Evolutionary conservation across 1,140 invertebrate genomes (phyloP).

Genomic region (Polypedilum vanderplanki): DNA sequence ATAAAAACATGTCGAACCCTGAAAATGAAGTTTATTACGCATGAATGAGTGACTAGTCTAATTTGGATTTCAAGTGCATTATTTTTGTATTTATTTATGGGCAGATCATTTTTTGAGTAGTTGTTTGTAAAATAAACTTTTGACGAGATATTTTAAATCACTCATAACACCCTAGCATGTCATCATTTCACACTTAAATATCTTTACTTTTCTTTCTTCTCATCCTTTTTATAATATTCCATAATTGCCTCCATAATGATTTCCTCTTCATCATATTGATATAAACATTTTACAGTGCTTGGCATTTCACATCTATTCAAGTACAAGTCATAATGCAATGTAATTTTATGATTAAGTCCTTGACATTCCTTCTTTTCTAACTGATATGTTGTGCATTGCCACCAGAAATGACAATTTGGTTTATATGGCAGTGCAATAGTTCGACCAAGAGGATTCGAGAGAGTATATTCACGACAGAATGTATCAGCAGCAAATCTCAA

Average conservation of each 20-base stretch:
- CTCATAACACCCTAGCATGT: too few species aligned
- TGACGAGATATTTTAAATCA: too few species aligned
- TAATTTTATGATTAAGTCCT: neutral
- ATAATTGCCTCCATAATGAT: slow-evolving; percentile 16
- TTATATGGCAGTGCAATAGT: neutral
- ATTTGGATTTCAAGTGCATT: too few species aligned
- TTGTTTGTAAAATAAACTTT: too few species aligned
- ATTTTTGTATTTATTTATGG: too few species aligned
- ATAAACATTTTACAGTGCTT: neutral
- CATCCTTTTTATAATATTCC: slow-evolving; percentile 23
- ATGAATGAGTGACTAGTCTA: too few species aligned
- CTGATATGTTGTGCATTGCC: neutral
- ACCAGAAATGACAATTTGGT: slow-evolving; percentile 8
- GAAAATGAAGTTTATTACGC: too few species aligned
- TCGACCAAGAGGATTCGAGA: neutral
- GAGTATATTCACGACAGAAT: slow-evolving; percentile 11
- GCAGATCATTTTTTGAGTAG: too few species aligned
- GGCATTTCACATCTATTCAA: slow-evolving; percentile 2
- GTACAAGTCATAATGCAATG: neutral
- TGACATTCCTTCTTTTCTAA: slow-evolving; percentile 14
- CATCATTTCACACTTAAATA: too few species aligned
- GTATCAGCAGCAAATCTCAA: slow-evolving; percentile 17
- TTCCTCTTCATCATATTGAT: slow-evolving; percentile 17
- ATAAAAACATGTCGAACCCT: too few species aligned
- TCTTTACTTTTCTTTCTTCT: neutral